Percentiles rank a stretch among this genome's conserved stretches.
These are phyloP conservation scores for Drosophila merina DNA, from an alignment of 2,888 invertebrate genomes.

Conservation along the genomic window DNA sequence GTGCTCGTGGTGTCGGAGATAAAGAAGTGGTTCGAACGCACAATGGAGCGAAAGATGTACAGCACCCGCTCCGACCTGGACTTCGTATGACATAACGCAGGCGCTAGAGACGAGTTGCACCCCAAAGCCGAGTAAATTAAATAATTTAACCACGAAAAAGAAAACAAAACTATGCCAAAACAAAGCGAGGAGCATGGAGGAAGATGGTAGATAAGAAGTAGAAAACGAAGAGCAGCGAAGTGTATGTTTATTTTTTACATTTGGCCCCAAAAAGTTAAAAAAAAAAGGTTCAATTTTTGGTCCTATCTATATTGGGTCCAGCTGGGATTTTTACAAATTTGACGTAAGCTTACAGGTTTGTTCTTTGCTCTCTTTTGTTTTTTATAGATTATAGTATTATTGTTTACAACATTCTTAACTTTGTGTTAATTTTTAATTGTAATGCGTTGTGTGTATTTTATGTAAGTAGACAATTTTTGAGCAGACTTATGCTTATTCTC, in stretches of 20 bases:
- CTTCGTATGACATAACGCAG: conserved; percentile 85
- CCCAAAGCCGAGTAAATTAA: conserved; percentile 82
- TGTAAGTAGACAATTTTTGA: conserved; percentile 67
- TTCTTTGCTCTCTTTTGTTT: conserved; percentile 21
- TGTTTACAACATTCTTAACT: conserved; percentile 4
- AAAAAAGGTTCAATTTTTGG: conserved; percentile 15
- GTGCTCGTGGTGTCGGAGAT: conserved; percentile 97
- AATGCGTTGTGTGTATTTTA: conserved; percentile 31
- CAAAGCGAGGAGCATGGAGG: conserved; percentile 66
- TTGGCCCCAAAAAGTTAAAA: conserved; percentile 45
- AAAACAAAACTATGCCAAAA: conserved; percentile 72
- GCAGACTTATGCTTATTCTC: conserved; percentile 33
- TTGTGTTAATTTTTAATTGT: conserved; percentile 27
- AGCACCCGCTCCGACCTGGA: conserved; percentile 83
- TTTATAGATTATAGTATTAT: conserved; percentile 12
- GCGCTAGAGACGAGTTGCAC: conserved; percentile 84
- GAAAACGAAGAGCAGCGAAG: conserved; percentile 40
- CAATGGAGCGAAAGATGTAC: conserved; percentile 87
- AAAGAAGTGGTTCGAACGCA: conserved; percentile 93
- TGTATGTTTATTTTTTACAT: conserved; percentile 71
- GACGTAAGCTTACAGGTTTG: conserved; percentile 29
- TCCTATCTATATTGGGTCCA: conserved; percentile 1
- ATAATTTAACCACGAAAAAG: conserved; percentile 59
- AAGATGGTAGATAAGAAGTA: conserved; percentile 11
- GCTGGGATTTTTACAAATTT: conserved; percentile 15